phyloP scores from a whole-genome alignment of 1,140 invertebrate genomes.

The Nomia melanderi region DNA sequence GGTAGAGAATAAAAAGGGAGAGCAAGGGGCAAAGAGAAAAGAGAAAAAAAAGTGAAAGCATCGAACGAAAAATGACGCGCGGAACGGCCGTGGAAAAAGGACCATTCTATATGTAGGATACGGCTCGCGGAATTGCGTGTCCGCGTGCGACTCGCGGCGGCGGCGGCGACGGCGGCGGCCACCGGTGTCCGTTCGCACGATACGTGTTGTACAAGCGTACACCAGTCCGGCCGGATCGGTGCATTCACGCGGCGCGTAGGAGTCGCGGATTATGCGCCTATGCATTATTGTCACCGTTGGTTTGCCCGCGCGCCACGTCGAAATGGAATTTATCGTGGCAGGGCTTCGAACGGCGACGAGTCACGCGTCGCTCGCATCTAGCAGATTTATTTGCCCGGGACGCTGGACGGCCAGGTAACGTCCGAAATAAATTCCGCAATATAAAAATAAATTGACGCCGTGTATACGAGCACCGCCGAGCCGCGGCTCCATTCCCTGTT shows the following conservation, averaged over 20 bases:
- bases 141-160: no score
- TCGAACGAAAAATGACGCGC: background rate
- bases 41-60: background rate
- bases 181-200: slow-evolving; percentile 21
- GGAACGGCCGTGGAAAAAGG: slow-evolving; percentile 2
- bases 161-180: no score
- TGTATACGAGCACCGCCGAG: background rate
- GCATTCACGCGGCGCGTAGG: slow-evolving; percentile 27
- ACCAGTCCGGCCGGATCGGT: slow-evolving; percentile 24
- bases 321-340: slow-evolving; percentile 53
- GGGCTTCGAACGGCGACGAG: slow-evolving; percentile 26
- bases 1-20: no score
- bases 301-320: slow-evolving; percentile 41
- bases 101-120: background rate
- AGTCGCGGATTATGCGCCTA: slow-evolving; percentile 36
- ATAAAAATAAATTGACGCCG: slow-evolving; percentile 25
- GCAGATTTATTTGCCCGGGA: slow-evolving; percentile 29
- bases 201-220: slow-evolving; percentile 22
- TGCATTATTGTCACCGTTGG: slow-evolving; percentile 51
- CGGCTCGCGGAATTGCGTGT: background rate
- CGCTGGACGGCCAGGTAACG: background rate
- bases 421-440: slow-evolving; percentile 28
- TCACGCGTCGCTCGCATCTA: slow-evolving; percentile 26
- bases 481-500: background rate
- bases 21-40: no score